These are phyloP conservation scores for Cydia strobilella DNA, from an alignment of 1,140 invertebrate genomes.

Conservation along the genomic window DNA sequence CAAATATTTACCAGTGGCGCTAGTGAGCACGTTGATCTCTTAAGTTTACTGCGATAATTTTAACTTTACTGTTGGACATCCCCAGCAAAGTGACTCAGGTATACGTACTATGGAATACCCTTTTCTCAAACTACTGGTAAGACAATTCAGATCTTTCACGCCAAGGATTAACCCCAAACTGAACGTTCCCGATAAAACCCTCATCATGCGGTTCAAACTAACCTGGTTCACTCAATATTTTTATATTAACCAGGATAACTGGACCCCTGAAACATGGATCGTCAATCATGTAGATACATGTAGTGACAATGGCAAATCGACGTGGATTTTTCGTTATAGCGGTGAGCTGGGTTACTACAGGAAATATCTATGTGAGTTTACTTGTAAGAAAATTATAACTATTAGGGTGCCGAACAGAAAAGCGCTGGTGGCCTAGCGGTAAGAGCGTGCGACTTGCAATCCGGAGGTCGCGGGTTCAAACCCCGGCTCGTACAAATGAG, in stretches of 20 bases:
- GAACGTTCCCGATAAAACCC: conserved; percentile 17
- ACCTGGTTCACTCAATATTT: background rate
- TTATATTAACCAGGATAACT: background rate
- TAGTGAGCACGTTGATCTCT: too few species aligned
- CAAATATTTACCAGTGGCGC: too few species aligned
- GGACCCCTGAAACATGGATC: background rate
- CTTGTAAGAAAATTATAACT: background rate
- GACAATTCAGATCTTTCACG: background rate
- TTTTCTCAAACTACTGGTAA: background rate
- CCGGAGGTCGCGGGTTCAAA: too few species aligned
- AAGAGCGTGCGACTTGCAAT: too few species aligned
- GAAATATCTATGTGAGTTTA: background rate
- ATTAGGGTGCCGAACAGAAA: too few species aligned
- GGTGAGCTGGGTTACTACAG: background rate
- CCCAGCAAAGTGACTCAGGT: too few species aligned
- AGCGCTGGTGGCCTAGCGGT: too few species aligned
- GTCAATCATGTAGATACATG: conserved; percentile 7
- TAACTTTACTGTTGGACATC: too few species aligned
- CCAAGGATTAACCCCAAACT: conserved; percentile 2
- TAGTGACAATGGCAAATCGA: conserved; percentile 25
- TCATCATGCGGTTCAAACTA: background rate
- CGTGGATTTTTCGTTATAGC: conserved; percentile 14
- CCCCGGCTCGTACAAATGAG: too few species aligned
- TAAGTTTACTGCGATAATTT: too few species aligned
- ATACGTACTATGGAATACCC: too few species aligned